phyloP scores from a whole-genome alignment of 2,888 invertebrate species.

The Metacarcinus magister region DNA sequence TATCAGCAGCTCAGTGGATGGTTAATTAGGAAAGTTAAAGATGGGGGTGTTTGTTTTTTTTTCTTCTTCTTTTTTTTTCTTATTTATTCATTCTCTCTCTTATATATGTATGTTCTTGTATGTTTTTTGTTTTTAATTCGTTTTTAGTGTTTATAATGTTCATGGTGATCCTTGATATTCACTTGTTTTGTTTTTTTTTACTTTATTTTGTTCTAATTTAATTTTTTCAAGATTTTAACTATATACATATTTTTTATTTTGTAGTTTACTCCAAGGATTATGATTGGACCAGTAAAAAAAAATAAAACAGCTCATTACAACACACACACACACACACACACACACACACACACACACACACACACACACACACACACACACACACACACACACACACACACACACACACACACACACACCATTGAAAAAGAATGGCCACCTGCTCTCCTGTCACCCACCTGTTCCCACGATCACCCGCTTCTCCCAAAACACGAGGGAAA shows the following conservation, averaged over 20 bases:
- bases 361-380: not conserved
- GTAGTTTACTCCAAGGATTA: too few relatives aligned
- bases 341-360: too few relatives aligned
- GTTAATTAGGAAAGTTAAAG: conserved; percentile 11
- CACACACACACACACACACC: conserved; percentile 26
- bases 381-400: conserved; percentile 10
- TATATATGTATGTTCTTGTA: not conserved
- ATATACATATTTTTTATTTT: too few relatives aligned
- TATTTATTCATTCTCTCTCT: too few relatives aligned
- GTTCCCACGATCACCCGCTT: not conserved
- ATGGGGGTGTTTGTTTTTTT: not conserved
- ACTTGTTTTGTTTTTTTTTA: not conserved
- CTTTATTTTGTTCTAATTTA: too few relatives aligned
- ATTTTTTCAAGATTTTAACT: too few relatives aligned
- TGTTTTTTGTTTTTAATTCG: not conserved
- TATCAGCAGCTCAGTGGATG: not conserved
- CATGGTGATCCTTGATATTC: too few relatives aligned
- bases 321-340: too few relatives aligned
- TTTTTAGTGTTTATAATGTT: too few relatives aligned
- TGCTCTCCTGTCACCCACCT: conserved; percentile 4
- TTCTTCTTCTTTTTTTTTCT: too few relatives aligned
- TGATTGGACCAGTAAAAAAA: too few relatives aligned
- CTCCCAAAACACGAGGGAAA: not conserved
- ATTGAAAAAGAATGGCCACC: not conserved
- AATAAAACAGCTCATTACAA: too few relatives aligned